Base-by-base conservation (phyloP, 1,140 invertebrate genomes). In the Cryptotermes secundus region DNA sequence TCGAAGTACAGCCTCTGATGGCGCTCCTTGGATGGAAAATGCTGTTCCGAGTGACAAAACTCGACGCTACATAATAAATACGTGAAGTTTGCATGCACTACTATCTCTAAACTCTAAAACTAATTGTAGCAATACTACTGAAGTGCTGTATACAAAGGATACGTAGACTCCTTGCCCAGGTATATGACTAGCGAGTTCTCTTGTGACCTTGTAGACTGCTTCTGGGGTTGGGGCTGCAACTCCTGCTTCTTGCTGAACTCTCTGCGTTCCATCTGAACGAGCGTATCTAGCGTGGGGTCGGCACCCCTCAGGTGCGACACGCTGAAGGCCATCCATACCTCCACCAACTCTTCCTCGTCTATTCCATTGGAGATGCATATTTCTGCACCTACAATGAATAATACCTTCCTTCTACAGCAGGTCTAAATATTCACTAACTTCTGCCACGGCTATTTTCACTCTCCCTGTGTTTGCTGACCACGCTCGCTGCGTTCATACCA, bases 291-390 rank as follows among this genome's bases (percentile, higher is more conserved):
- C 81, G 91, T 92, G 34, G 93, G 93, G 38, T 92, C 88, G 0
- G 91, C 91, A 31, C 92, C 92, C 84, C 92, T 90, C 83, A 93
- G 89, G 87, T 93, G 87, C 24, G 93, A 93, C 84, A 93, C 88
- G 86, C 92, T 92, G 86, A 92, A 94, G 24, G 93, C 93, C 90
- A 93, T 92, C 93, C 93, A 94, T 89, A 92, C 91, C 87, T 94
- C 93, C 83, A 92, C 92, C 86, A 94, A 92, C 80, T 88, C 87
- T 87, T 93, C 92, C 82, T 93, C 91, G 84, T 93, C 92, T n/a
- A 94, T 88, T 87, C 91, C 89, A 86, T 93, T 92, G 82, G 89
- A 88, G 85, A 90, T 87, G 86, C 93, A 93, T 86, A 94, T 89
- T 87, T 91, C 92, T 86, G 92, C 88, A 90, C 92, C 90, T 91